A percentile compares a stretch with the other conserved stretches of the same genome.
phyloP scores from a whole-genome alignment of 2,113 vertebrate species.

The Origma solitaria region DNA sequence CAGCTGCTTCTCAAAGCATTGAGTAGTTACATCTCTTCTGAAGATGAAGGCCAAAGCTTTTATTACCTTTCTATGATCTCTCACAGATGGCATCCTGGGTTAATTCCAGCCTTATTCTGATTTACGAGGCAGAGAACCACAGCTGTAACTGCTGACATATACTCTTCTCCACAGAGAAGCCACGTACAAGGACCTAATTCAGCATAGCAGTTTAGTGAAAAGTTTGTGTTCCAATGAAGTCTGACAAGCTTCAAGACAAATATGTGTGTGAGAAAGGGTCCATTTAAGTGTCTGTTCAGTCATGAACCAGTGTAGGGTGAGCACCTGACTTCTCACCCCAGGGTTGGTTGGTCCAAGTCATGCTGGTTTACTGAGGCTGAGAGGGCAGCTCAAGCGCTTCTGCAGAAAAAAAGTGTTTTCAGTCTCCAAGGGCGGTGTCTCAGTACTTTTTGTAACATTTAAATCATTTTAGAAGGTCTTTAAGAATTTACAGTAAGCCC shows the following conservation, averaged over 20 bases:
- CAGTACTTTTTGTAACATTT: background rate
- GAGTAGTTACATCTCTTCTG: background rate
- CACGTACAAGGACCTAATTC: background rate
- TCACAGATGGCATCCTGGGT: background rate
- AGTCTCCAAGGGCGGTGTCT: background rate
- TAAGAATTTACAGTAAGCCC: constrained; percentile 9
- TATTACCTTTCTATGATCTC: background rate
- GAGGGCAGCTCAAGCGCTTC: background rate
- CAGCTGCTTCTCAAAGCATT: background rate
- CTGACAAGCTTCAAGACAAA: fast-evolving
- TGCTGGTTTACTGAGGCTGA: background rate
- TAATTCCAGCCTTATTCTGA: background rate
- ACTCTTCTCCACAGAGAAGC: background rate
- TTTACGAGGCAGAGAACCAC: background rate
- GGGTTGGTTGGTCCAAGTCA: background rate
- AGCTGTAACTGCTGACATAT: constrained; percentile 6
- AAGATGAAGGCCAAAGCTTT: background rate
- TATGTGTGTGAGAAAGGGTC: background rate
- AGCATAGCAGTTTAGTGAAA: background rate
- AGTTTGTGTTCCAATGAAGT: background rate
- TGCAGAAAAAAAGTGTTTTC: background rate
- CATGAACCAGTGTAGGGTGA: background rate
- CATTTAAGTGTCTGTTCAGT: background rate
- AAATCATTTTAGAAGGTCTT: background rate
- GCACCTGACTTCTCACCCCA: background rate